phyloP scores from a whole-genome alignment of 2,797 vertebrate genomes.

The Danio choprae region DNA sequence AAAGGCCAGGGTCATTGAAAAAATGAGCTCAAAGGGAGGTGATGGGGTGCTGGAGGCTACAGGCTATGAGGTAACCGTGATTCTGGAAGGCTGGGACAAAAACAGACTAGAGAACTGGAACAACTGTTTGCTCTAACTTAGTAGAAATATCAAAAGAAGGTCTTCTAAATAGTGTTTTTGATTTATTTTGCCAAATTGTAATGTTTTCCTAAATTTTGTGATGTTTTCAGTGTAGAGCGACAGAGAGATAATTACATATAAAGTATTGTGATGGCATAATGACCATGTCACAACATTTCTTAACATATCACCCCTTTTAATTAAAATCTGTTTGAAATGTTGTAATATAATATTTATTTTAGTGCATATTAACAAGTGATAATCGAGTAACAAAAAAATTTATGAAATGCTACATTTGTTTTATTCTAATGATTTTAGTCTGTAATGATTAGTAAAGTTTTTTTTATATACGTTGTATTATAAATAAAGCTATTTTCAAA shows the following conservation, averaged over 20 bases:
- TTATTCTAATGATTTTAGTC: not conserved
- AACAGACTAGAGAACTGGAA: not conserved
- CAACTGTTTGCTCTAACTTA: too few species aligned
- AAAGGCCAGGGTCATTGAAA: conserved; percentile 90
- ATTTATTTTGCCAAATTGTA: not conserved
- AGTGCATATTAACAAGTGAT: not conserved
- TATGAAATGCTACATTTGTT: not conserved
- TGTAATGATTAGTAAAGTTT: too few species aligned
- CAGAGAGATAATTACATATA: too few species aligned
- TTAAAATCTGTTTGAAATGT: too few species aligned
- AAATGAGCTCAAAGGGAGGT: conserved; percentile 81
- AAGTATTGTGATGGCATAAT: too few species aligned
- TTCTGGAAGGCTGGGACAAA: not conserved
- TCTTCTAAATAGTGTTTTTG: not conserved
- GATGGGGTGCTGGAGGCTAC: conserved; percentile 92
- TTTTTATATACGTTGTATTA: too few species aligned
- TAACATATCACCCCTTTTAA: too few species aligned
- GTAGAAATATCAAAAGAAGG: not conserved
- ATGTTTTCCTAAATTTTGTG: too few species aligned
- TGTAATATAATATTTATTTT: too few species aligned
- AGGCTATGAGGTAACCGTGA: conserved; percentile 86
- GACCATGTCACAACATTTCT: too few species aligned
- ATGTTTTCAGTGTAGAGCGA: too few species aligned
- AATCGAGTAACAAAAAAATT: not conserved
- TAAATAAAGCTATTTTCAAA: not conserved